A percentile compares a stretch with the other conserved stretches of the same genome.
Conservation (phyloP, 2,797 vertebrate genomes). For the Enteromius paludinosus region DNA sequence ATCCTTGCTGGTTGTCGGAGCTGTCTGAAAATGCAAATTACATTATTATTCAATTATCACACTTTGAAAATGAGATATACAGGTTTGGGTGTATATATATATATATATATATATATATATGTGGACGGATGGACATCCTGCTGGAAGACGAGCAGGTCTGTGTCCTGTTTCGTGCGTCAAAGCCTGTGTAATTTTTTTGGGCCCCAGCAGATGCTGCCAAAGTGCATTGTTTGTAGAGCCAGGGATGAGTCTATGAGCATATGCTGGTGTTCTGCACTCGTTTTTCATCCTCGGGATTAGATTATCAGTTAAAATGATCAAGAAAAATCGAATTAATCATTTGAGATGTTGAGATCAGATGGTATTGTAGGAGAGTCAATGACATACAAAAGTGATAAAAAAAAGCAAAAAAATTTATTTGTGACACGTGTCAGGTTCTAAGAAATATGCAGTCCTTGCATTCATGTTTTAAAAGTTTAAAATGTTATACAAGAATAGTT, state of each 20-base stretch:
- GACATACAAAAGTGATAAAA: not conserved
- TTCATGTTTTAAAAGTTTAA: not conserved
- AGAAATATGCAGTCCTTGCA: not conserved
- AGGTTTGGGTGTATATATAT: slow-evolving; percentile 13
- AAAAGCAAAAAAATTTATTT: not conserved
- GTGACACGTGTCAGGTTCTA: not conserved
- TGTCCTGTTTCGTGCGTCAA: slow-evolving; percentile 39
- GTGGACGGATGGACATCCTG: slow-evolving; percentile 2
- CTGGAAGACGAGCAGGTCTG: slow-evolving; percentile 31
- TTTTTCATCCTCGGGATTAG: slow-evolving; percentile 18
- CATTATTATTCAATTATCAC: slow-evolving; percentile 64
- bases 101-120: not conserved
- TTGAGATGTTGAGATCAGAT: slow-evolving; percentile 2
- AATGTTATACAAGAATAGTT: too few relatives aligned
- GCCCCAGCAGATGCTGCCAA: slow-evolving; percentile 84
- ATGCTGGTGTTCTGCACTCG: slow-evolving; percentile 20
- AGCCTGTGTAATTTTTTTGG: slow-evolving; percentile 77
- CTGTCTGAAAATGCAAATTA: slow-evolving; percentile 65
- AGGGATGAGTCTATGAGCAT: not conserved
- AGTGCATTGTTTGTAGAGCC: slow-evolving; percentile 54
- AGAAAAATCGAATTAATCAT: not conserved
- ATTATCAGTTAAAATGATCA: slow-evolving; percentile 8
- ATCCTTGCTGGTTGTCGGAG: slow-evolving; percentile 45
- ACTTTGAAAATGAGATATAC: slow-evolving; percentile 44
- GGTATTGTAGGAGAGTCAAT: not conserved